A percentile compares a stretch with the other conserved stretches of the same genome.
phyloP scores from a whole-genome alignment of 2,113 vertebrate species.

The Austrofundulus limnaeus region DNA sequence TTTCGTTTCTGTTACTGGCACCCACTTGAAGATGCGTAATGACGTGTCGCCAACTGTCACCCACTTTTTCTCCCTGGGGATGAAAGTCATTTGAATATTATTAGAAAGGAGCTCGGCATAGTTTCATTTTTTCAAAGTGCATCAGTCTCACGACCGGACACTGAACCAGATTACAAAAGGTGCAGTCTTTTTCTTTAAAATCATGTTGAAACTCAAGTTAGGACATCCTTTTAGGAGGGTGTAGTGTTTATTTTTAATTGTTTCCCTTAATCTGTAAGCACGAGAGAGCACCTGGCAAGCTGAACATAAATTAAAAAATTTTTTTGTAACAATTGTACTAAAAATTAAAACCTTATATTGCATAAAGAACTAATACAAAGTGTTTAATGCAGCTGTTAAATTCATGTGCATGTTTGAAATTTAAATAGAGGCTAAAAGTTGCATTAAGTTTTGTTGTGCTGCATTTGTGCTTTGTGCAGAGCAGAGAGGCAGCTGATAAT shows the following conservation, averaged over 20 bases:
- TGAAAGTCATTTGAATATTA: slow-evolving; percentile 6
- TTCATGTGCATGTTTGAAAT: neutral
- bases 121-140: neutral
- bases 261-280: neutral
- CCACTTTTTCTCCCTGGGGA: slow-evolving; percentile 96
- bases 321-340: no score
- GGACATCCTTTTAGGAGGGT: no score
- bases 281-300: neutral
- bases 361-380: no score
- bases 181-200: no score
- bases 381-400: neutral
- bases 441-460: neutral
- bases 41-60: slow-evolving; percentile 97
- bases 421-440: neutral
- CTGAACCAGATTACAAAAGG: no score
- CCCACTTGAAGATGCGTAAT: slow-evolving; percentile 97
- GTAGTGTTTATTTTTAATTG: no score
- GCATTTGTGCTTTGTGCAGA: no score
- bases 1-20: slow-evolving; percentile 93
- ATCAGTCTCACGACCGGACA: no score
- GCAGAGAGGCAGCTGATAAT: no score
- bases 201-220: no score
- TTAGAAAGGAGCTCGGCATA: slow-evolving; percentile 5
- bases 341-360: no score
- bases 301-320: neutral